These are phyloP conservation scores for Drosophila ananassae DNA, from an alignment of 1,140 invertebrate genomes.

Conservation along the genomic window DNA sequence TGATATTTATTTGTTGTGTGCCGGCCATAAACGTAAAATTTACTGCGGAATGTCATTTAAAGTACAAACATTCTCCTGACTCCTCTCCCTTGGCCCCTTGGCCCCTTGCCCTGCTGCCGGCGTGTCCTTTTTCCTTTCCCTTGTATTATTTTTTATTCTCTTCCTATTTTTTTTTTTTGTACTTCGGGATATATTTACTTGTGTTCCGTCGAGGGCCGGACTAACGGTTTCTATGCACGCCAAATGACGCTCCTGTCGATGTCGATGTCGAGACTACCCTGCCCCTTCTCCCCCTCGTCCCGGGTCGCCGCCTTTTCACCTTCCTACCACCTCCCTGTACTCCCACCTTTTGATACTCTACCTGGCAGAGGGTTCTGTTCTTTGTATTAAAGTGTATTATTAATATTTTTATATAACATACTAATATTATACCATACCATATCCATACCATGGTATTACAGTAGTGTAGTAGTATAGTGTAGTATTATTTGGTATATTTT, in stretches of 20 bases:
- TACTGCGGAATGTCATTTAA: slow-evolving; percentile 82
- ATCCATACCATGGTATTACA: too few species aligned
- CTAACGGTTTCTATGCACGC: slow-evolving; percentile 79
- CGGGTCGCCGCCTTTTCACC: neutral
- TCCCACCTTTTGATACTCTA: too few species aligned
- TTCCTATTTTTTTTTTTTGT: slow-evolving; percentile 3
- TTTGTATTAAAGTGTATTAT: too few species aligned
- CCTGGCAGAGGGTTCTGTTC: too few species aligned
- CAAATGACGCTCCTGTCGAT: slow-evolving; percentile 69
- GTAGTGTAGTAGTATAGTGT: too few species aligned
- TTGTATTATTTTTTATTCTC: slow-evolving; percentile 3
- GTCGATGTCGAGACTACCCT: slow-evolving; percentile 28
- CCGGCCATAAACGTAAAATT: slow-evolving; percentile 82
- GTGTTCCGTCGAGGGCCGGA: slow-evolving; percentile 47
- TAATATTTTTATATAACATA: too few species aligned
- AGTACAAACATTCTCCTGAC: slow-evolving; percentile 67
- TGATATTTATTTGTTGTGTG: slow-evolving; percentile 81
- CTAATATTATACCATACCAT: too few species aligned
- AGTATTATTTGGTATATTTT: too few species aligned
- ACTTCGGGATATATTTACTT: slow-evolving; percentile 34
- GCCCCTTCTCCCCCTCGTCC: neutral
- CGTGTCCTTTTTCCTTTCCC: slow-evolving; percentile 7
- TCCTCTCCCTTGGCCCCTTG: neutral
- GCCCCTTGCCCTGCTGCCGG: neutral
- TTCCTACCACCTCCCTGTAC: too few species aligned